Evolutionary conservation across 2,113 vertebrate species (phyloP), one percentile per base, ranked within the genome.

Genomic region (Epinephelus lanceolatus): DNA sequence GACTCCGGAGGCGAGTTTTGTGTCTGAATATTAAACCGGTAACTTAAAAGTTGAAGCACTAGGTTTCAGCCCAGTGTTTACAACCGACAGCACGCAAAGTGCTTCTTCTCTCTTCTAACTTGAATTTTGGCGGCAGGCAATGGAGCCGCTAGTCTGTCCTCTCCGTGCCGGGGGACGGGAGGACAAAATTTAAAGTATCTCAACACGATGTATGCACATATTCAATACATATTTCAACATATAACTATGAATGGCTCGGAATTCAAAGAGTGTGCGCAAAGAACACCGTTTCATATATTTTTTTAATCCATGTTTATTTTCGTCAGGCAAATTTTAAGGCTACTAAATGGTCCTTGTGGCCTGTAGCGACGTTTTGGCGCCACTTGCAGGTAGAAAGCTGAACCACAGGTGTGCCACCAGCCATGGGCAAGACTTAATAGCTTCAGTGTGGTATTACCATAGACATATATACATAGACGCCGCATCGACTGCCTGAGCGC

Each of bases 51-150:
- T 0, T 3, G 25, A 33, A 40, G 9, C 23, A 30, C 25, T 3
- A 2, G 8, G 17, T 40, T 5, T 12, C 19, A 14, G 49, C 1
- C 19, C 30, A 8, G 30, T 88, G 80, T 89, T 87, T 80, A 86
- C 71, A 81, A 73, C 52, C 37, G 67, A 81, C 82, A 40, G 37
- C 69, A 51, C 13, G 14, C 4, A 40, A 49, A 33, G 19, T 25
- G 1, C 3, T 9, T 23, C 21, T 23, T 25, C 72, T 68, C 71
- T 71, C 30, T 42, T 78, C 18, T 37, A 73, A 92, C 89, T 95
- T 94, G 86, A 96, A 96, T 95, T 95, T 94, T 94, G 95, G 96
- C 96, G 96, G 92, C 88, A 95, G 57, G 4, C 55, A 13, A 30
- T 5, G n/a, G 18, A 47, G n/a, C 47, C 27, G 42, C 12, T 17